phyloP scores from a whole-genome alignment of 1,140 invertebrate species.

The Oncopodura yosiiana region DNA sequence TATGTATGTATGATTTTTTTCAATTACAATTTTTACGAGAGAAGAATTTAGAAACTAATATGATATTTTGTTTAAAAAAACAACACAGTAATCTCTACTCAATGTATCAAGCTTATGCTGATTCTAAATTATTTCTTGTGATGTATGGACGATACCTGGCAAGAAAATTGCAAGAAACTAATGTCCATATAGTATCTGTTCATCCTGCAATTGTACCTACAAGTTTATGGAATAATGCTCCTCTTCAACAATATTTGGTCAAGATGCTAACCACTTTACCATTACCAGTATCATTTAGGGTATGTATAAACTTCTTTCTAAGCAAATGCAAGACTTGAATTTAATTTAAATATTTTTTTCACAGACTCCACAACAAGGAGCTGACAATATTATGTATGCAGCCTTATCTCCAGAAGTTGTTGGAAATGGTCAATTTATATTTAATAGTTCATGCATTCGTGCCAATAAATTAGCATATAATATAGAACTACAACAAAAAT shows the following conservation, averaged over 20 bases:
- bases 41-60: no score
- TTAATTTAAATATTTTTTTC: not conserved
- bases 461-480: no score
- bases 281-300: not conserved
- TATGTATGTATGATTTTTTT: slow-evolving; percentile 48
- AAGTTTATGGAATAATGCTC: slow-evolving; percentile 53
- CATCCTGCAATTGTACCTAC: slow-evolving; percentile 84
- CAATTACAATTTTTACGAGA: slow-evolving; percentile 69
- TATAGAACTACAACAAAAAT: no score
- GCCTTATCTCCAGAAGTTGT: slow-evolving; percentile 60
- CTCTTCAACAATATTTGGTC: not conserved
- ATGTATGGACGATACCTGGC: slow-evolving; percentile 63
- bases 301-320: no score
- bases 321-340: no score
- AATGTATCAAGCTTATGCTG: slow-evolving; percentile 56
- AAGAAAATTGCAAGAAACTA: slow-evolving; percentile 47
- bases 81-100: slow-evolving; percentile 18
- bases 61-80: not conserved
- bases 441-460: no score
- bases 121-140: slow-evolving; percentile 79
- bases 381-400: slow-evolving; percentile 59
- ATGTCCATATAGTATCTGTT: slow-evolving; percentile 56
- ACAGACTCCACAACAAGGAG: slow-evolving; percentile 63
- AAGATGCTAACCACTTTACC: not conserved
- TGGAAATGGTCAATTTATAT: slow-evolving; percentile 40